Percentiles rank a stretch among this genome's conserved stretches.
These are phyloP conservation scores for Rhogogaster chlorosoma DNA, from an alignment of 2,888 invertebrate species.

Conservation along the genomic window DNA sequence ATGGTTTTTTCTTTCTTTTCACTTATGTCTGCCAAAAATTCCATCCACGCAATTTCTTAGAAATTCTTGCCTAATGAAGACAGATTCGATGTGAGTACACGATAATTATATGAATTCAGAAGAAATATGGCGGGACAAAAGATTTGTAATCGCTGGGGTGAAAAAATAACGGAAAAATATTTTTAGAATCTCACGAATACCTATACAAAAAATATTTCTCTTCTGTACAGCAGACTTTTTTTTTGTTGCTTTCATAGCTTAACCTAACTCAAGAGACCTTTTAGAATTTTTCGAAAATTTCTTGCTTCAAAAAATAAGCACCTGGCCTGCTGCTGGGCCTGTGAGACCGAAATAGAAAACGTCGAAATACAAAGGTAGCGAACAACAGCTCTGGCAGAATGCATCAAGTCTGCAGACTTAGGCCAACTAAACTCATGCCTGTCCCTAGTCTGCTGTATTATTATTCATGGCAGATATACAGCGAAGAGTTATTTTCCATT, in stretches of 20 bases:
- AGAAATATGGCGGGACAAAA: background rate
- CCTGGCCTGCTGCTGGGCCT: conserved; percentile 26
- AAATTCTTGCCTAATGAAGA: background rate
- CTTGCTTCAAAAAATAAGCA: background rate
- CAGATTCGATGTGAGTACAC: background rate
- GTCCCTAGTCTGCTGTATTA: background rate
- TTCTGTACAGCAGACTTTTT: background rate
- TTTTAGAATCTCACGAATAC: background rate
- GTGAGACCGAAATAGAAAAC: conserved; percentile 34
- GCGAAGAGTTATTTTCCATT: background rate
- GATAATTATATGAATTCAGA: background rate
- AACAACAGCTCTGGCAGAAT: conserved; percentile 12
- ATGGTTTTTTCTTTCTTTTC: background rate
- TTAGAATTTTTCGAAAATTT: background rate
- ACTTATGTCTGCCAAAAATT: background rate
- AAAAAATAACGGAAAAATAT: background rate
- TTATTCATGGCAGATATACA: conserved; percentile 9
- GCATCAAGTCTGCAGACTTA: conserved; percentile 8
- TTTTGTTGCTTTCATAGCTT: background rate
- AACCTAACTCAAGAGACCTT: background rate
- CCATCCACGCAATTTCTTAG: background rate
- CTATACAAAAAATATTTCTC: background rate
- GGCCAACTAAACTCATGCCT: conserved; percentile 12
- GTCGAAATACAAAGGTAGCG: conserved; percentile 32
- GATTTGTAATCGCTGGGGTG: background rate